Evolutionary conservation across 2,797 vertebrate species (phyloP).

Genomic region (Pantherophis vulpinus): DNA sequence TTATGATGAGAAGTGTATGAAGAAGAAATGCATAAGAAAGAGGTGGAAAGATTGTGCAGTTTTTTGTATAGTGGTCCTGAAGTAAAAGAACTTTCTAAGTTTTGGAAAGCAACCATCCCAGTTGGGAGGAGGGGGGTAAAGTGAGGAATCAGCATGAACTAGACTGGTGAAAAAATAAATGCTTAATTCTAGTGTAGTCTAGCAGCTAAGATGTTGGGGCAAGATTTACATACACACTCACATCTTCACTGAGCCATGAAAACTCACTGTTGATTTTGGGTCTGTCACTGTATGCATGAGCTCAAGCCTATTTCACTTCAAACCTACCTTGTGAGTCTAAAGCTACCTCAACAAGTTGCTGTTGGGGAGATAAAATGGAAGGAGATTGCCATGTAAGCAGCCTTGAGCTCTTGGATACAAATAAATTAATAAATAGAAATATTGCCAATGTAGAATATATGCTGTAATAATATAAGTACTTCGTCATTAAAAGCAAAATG

Average conservation of each 20-base stretch:
- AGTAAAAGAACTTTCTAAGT: background rate
- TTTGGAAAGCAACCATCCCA: background rate
- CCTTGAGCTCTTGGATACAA: background rate
- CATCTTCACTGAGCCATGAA: background rate
- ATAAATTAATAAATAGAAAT: background rate
- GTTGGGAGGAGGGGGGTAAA: background rate
- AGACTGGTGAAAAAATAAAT: background rate
- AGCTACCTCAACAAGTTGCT: background rate
- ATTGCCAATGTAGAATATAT: background rate
- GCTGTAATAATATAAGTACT: background rate
- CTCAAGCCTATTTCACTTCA: background rate
- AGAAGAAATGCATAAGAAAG: background rate
- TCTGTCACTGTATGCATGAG: background rate
- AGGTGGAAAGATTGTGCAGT: background rate
- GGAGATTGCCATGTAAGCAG: background rate
- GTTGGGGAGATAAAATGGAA: background rate
- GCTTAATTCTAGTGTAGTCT: background rate
- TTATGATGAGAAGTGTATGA: background rate
- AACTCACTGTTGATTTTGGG: background rate
- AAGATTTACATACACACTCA: background rate
- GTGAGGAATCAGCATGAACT: background rate
- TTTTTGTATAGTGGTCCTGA: background rate
- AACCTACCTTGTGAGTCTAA: background rate
- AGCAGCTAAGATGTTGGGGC: background rate
- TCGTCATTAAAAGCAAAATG: slow-evolving; percentile 1